These are phyloP conservation scores for Umimayanthus kanabou DNA, from an alignment of 92 coral and sea anemone species.

Conservation along the genomic window DNA sequence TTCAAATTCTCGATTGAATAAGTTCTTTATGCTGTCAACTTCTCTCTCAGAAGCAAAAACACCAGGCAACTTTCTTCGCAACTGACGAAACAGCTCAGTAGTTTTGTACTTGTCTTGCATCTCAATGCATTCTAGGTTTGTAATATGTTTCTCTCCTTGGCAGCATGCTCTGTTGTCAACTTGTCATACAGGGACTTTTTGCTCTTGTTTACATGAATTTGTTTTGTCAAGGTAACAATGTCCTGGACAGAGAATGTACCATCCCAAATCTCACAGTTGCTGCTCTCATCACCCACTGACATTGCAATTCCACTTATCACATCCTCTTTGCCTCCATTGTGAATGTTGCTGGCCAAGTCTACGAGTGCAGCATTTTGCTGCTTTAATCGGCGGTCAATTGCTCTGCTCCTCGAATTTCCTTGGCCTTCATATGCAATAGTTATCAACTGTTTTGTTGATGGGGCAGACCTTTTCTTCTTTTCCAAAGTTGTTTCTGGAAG, in stretches of 20 bases:
- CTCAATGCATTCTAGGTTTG: neutral
- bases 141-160: neutral
- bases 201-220: conserved; percentile 5
- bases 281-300: conserved; percentile 2
- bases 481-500: no score
- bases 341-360: conserved; percentile 43
- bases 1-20: conserved; percentile 40
- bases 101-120: neutral
- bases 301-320: conserved; percentile 39
- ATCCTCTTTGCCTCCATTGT: conserved; percentile 53
- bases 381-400: conserved; percentile 45
- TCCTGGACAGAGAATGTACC: conserved; percentile 50
- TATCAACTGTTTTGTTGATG: no score
- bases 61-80: neutral
- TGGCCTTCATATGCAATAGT: no score
- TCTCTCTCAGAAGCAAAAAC: conserved; percentile 3
- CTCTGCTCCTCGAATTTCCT: neutral
- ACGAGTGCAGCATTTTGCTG: conserved; percentile 22
- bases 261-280: conserved; percentile 15
- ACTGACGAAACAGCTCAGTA: neutral
- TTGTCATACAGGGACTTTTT: neutral
- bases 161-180: neutral
- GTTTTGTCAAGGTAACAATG: conserved; percentile 42
- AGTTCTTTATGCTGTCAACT: neutral
- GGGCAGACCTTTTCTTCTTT: no score